Base-by-base conservation (phyloP, 2,888 invertebrate genomes). In the Tachina lurida region DNA sequence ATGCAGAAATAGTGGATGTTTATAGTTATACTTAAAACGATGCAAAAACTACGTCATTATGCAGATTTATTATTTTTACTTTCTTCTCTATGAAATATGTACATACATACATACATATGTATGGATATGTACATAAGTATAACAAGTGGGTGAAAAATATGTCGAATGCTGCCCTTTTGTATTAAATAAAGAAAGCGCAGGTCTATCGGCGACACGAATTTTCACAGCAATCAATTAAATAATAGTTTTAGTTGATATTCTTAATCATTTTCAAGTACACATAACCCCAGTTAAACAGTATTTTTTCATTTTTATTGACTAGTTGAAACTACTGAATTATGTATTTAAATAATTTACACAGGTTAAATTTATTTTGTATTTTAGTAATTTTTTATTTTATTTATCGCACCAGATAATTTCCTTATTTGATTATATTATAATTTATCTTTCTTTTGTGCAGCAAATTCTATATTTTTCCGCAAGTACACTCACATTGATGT, bases 81-180 rank as follows among this genome's bases (percentile, higher is more conserved):
- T 52, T 31, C 13, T 10, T 67, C 68, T 74, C n/a, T n/a, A 31
- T 31, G 31, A 31, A 31, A 7, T 31, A 31, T 31, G 5, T 22
- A 7, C 7, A 7, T 31, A 5, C 31, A 31, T 31, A 31, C 31
- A 31, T 31, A 31, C 31, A 31, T 31, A 31, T 3, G 3, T 22
- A 22, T 22, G 3, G 1, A 3, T 2, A 31, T 31, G 31, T 7
- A 31, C 31, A 31, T 7, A 31, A 7, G 7, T 70, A 54, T 79
- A 60, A 54, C 49, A 75, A 87, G 83, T 84, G 80, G 83, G 79
- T 84, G 85, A 60, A 78, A 77, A 84, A 88, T 89, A 89, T 88
- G 89, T 88, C 89, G 90, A 90, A 87, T 76, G 77, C 79, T 74
- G 75, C 58, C 43, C 39, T n/a, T 31, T 31, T 2, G 63, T 54